Conservation (phyloP, 2,888 invertebrate genomes). For the Hyposoter didymator region DNA sequence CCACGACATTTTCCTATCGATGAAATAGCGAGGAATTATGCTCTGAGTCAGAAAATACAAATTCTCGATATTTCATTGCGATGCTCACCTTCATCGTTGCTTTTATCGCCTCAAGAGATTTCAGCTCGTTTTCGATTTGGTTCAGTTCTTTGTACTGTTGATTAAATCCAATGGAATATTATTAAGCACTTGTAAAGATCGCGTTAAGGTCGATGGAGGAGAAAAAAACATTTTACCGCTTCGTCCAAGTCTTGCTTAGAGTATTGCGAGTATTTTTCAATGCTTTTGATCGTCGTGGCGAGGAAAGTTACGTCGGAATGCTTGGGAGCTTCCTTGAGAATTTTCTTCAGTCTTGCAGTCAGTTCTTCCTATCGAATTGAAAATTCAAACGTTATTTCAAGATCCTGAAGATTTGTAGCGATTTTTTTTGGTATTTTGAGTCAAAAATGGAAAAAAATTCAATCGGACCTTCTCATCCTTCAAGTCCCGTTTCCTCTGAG, state of each 20-base stretch:
- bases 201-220: background rate
- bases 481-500: background rate
- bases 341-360: constrained; percentile 1
- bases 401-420: background rate
- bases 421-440: background rate
- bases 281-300: background rate
- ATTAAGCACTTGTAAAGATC: constrained; percentile 37
- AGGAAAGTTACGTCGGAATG: constrained; percentile 19
- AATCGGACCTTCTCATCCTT: constrained; percentile 11
- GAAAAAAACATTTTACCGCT: constrained; percentile 2
- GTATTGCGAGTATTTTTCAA: constrained; percentile 19
- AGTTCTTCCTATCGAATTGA: constrained; percentile 20
- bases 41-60: constrained; percentile 84
- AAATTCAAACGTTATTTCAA: background rate
- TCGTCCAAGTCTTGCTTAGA: background rate
- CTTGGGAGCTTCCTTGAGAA: constrained; percentile 6
- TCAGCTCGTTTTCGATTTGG: constrained; percentile 87
- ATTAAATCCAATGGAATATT: constrained; percentile 21
- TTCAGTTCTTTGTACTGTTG: constrained; percentile 88
- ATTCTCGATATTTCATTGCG: background rate
- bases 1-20: constrained; percentile 78
- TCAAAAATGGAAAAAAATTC: background rate
- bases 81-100: constrained; percentile 87
- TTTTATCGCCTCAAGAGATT: constrained; percentile 87
- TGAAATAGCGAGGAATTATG: constrained; percentile 68